Evolutionary conservation across 2,113 vertebrate genomes (phyloP).

Genomic region (Malurus melanocephalus): DNA sequence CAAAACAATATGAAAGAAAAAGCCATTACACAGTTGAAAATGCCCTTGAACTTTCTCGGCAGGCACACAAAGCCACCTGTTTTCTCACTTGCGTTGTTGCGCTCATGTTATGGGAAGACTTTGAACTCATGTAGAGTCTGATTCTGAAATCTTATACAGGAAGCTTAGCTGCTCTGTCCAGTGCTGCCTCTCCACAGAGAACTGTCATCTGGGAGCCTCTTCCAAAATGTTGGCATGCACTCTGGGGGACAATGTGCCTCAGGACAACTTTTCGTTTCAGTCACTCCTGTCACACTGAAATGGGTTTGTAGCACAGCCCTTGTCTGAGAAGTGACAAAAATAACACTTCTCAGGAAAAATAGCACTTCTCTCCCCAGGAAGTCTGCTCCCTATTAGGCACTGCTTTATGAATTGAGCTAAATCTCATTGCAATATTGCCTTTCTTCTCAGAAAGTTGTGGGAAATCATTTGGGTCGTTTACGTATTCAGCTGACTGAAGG

Average conservation of each 20-base stretch:
- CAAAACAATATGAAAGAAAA: background rate
- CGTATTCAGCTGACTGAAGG: background rate
- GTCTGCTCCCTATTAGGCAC: background rate
- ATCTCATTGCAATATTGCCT: background rate
- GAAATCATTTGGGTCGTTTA: background rate
- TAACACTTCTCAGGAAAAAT: background rate
- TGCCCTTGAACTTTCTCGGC: background rate
- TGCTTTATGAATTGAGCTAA: background rate
- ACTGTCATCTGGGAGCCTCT: background rate
- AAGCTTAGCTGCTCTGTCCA: background rate
- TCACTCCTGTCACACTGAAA: background rate
- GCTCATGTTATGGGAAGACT: background rate
- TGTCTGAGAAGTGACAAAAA: background rate
- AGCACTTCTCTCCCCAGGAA: background rate
- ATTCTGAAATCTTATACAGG: background rate
- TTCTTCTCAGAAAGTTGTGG: background rate
- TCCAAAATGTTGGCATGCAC: background rate
- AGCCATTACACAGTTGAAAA: background rate
- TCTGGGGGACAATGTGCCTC: background rate
- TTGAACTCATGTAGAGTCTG: background rate
- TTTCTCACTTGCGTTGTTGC: constrained; percentile 41
- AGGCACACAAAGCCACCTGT: constrained; percentile 7
- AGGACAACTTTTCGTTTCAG: background rate
- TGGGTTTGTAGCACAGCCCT: background rate
- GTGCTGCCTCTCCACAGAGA: background rate